Evolutionary conservation across 2,888 invertebrate species (phyloP).

Genomic region (Tipula confusa): DNA sequence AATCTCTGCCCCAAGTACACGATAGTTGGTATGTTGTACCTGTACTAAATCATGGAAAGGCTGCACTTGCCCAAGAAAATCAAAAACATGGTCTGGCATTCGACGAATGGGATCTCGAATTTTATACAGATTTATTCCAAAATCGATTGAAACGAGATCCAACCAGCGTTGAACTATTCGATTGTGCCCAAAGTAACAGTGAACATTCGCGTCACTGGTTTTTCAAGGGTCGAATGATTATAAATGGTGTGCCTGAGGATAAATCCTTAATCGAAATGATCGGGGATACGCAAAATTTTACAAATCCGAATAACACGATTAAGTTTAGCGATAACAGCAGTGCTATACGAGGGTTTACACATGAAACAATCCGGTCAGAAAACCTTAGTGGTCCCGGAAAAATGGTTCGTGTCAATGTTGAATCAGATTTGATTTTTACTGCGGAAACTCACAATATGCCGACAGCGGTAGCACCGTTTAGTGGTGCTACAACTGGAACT

Average conservation of each 20-base stretch:
- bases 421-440: constrained; percentile 90
- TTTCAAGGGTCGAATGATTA: constrained; percentile 84
- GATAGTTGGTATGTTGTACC: constrained; percentile 81
- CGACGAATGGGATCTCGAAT: constrained; percentile 87
- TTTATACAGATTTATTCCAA: constrained; percentile 81
- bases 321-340: constrained; percentile 97
- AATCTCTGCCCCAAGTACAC: constrained; percentile 61
- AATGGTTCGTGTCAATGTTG: constrained; percentile 56
- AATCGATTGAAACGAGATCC: constrained; percentile 83
- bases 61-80: constrained; percentile 79
- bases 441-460: constrained; percentile 99
- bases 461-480: constrained; percentile 94
- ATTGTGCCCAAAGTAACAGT: constrained; percentile 96
- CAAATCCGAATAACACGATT: constrained; percentile 91
- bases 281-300: constrained; percentile 76
- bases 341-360: constrained; percentile 79
- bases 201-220: constrained; percentile 99
- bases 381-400: constrained; percentile 56
- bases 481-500: constrained; percentile 96
- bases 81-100: constrained; percentile 80
- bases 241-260: constrained; percentile 72
- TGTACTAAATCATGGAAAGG: constrained; percentile 67
- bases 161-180: constrained; percentile 95
- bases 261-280: constrained; percentile 90
- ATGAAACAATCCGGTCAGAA: constrained; percentile 64